Percentiles rank a stretch among this genome's conserved stretches.
Evolutionary conservation across 2,113 vertebrate species (phyloP).

Genomic region (Melierax canorus): DNA sequence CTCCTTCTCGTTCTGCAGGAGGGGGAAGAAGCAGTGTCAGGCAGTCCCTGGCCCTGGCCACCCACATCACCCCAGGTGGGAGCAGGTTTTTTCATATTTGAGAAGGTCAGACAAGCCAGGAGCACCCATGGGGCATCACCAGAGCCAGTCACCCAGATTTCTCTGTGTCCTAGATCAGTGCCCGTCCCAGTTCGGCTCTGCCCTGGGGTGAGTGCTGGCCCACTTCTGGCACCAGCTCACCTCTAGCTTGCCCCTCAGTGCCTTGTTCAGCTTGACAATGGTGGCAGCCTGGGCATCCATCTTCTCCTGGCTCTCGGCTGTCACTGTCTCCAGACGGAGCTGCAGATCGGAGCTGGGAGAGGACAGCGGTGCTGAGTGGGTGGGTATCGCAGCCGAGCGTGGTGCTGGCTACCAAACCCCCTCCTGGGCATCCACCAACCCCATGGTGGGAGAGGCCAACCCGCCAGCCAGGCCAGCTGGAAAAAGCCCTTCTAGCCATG

Average conservation of each 20-base stretch:
- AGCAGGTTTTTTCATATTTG: not conserved
- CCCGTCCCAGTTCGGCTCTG: not conserved
- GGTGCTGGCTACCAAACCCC: not conserved
- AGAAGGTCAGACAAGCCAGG: not conserved
- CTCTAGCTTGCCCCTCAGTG: conserved; percentile 63
- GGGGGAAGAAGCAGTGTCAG: not conserved
- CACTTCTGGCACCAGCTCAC: conserved; percentile 62
- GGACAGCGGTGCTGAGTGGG: not conserved
- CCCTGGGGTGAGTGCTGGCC: conserved; percentile 15
- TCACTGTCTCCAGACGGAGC: conserved; percentile 37
- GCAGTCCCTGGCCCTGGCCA: not conserved
- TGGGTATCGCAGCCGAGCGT: accelerated
- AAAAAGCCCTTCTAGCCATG: not conserved
- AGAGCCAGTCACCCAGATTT: conserved; percentile 16
- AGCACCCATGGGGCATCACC: not conserved
- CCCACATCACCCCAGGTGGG: accelerated
- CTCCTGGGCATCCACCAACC: not conserved
- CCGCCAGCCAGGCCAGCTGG: not conserved
- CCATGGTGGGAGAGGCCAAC: not conserved
- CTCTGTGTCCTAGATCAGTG: not conserved
- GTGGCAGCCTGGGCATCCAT: conserved; percentile 31
- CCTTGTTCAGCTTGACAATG: conserved; percentile 62
- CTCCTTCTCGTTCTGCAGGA: conserved; percentile 41
- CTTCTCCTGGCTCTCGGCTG: not conserved
- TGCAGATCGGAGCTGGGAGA: conserved; percentile 58